A percentile compares a stretch with the other conserved stretches of the same genome.
Evolutionary conservation across 2,888 invertebrate genomes (phyloP).

Genomic region (Mechanitis mazaeus): DNA sequence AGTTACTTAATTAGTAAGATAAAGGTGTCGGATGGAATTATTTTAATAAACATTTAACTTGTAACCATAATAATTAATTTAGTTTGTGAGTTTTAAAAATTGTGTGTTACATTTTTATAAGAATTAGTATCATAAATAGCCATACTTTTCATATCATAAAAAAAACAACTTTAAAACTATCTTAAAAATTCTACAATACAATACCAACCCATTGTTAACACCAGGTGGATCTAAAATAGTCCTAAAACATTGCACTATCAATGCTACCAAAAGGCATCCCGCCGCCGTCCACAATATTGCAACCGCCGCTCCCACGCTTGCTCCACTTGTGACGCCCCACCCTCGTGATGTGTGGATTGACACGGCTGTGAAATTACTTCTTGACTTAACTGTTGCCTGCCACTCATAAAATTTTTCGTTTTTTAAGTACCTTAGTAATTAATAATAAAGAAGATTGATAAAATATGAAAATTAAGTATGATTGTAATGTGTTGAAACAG

Average conservation of each 20-base stretch:
- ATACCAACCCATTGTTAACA: slow-evolving; percentile 23
- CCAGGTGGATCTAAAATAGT: slow-evolving; percentile 66
- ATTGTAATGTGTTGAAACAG: no score
- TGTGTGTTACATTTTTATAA: no score
- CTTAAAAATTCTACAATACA: background rate
- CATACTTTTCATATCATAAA: background rate
- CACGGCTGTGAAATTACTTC: slow-evolving; percentile 57
- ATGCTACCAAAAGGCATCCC: slow-evolving; percentile 70
- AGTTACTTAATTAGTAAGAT: no score
- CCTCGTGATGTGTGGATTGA: slow-evolving; percentile 79
- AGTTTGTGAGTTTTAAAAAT: no score
- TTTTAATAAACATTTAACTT: no score
- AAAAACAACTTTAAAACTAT: slow-evolving; percentile 3
- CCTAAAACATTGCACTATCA: slow-evolving; percentile 73
- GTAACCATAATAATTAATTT: no score
- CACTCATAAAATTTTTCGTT: no score
- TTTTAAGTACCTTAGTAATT: no score
- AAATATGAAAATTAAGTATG: no score
- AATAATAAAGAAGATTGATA: no score
- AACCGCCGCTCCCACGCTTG: slow-evolving; percentile 55
- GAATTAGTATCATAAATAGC: no score
- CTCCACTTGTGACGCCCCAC: slow-evolving; percentile 53
- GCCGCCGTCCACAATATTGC: slow-evolving; percentile 74
- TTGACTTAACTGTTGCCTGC: background rate
- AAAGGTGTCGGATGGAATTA: no score